These are phyloP conservation scores for Aporrectodea caliginosa DNA, from an alignment of 1,140 invertebrate species.

Conservation along the genomic window DNA sequence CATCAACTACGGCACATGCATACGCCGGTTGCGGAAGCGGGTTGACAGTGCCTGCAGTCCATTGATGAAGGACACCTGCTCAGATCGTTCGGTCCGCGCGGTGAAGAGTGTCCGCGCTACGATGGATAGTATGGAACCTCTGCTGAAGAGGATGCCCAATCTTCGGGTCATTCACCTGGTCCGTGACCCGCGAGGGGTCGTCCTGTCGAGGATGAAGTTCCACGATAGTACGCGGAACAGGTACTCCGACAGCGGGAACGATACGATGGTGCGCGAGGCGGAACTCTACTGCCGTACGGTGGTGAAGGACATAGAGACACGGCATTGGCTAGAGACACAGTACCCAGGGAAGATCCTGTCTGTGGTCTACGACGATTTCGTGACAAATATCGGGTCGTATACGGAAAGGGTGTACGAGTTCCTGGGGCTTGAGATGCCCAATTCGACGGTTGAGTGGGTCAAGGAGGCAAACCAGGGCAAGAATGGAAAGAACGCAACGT, in stretches of 20 bases:
- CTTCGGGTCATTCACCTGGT: constrained; percentile 5
- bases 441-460: not conserved
- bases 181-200: constrained; percentile 3
- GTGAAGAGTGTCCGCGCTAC: constrained; percentile 7
- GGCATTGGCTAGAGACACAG: not conserved
- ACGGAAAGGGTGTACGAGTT: not conserved
- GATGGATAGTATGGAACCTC: not conserved
- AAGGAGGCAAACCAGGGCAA: not conserved
- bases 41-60: not conserved
- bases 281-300: not conserved
- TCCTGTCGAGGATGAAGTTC: constrained; percentile 5
- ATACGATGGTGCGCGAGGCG: not conserved
- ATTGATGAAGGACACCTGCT: not conserved
- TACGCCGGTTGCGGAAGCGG: not conserved
- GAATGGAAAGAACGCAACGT: not conserved
- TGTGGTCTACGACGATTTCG: not conserved
- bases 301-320: not conserved
- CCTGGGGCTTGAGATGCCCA: not conserved
- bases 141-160: not conserved
- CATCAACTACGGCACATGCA: not conserved
- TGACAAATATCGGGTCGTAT: not conserved
- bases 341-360: not conserved
- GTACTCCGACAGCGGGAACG: not conserved
- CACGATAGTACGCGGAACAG: not conserved
- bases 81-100: not conserved